These are phyloP conservation scores for Hylyphantes graminicola DNA, from an alignment of 1,140 invertebrate genomes.

Conservation along the genomic window DNA sequence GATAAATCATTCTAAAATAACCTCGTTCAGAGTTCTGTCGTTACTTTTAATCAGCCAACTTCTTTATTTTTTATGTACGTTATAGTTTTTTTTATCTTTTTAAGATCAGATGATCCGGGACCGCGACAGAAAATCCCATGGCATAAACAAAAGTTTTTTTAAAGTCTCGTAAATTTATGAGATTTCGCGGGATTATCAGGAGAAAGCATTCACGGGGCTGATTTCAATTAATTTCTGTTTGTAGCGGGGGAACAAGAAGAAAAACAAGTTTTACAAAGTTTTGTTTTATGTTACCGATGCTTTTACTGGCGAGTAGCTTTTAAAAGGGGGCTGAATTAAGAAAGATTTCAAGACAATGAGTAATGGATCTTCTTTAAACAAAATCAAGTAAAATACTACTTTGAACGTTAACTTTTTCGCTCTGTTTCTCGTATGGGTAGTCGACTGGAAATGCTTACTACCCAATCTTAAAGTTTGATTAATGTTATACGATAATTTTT, in stretches of 20 bases:
- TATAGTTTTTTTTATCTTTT: too few relatives aligned
- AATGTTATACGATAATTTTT: too few relatives aligned
- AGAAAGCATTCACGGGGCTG: slow-evolving; percentile 6
- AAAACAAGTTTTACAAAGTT: too few relatives aligned
- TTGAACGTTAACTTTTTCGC: too few relatives aligned
- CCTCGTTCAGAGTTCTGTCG: slow-evolving; percentile 29
- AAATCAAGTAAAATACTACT: too few relatives aligned
- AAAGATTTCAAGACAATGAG: too few relatives aligned
- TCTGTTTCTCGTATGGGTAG: too few relatives aligned
- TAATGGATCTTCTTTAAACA: too few relatives aligned
- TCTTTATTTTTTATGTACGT: not conserved
- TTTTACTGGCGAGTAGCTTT: not conserved
- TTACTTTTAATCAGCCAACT: slow-evolving; percentile 39
- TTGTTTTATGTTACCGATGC: not conserved
- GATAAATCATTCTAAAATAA: slow-evolving; percentile 34
- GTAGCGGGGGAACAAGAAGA: not conserved
- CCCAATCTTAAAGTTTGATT: too few relatives aligned
- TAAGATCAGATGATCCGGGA: not conserved
- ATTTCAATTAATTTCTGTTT: slow-evolving; percentile 47
- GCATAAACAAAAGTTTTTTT: slow-evolving; percentile 41
- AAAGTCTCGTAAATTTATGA: slow-evolving; percentile 53
- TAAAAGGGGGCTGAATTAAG: not conserved
- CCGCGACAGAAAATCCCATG: slow-evolving; percentile 13
- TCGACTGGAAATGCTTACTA: too few relatives aligned
- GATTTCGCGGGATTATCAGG: slow-evolving; percentile 16